phyloP scores from a whole-genome alignment of 2,888 invertebrate species.

The Athalia rosae region DNA sequence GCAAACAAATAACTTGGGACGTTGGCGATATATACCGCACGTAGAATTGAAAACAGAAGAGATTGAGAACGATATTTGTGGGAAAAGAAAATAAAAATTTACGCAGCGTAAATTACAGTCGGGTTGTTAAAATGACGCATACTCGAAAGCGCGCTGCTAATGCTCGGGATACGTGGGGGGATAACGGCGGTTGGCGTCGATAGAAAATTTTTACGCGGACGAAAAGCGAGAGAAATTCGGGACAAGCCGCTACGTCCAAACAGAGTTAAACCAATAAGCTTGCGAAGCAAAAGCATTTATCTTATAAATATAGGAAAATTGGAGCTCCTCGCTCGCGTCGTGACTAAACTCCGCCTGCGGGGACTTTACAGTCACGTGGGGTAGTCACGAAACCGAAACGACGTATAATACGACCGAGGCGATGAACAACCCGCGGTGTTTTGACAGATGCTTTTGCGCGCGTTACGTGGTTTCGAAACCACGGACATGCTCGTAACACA shows the following conservation, averaged over 20 bases:
- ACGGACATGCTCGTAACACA: slow-evolving; percentile 25
- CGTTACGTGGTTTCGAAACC: background rate
- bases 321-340: background rate
- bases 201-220: background rate
- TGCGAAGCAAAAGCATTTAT: slow-evolving; percentile 28
- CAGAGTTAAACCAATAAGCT: slow-evolving; percentile 41
- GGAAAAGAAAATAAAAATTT: background rate
- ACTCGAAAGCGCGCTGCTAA: background rate
- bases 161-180: background rate
- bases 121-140: background rate
- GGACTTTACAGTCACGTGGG: background rate
- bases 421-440: slow-evolving; percentile 5
- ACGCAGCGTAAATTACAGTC: background rate
- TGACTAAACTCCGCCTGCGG: background rate
- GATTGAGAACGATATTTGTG: background rate
- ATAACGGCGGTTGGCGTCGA: background rate
- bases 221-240: background rate
- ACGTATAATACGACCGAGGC: no score
- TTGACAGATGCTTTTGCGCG: slow-evolving; percentile 42
- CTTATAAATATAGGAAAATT: slow-evolving; percentile 35
- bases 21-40: background rate
- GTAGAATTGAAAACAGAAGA: background rate
- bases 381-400: slow-evolving; percentile 15
- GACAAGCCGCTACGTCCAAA: slow-evolving; percentile 15
- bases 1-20: no score